Percentiles rank a stretch among this genome's conserved stretches.
Evolutionary conservation across 92 coral and sea anemone genomes (phyloP).

Genomic region (Bergia puertoricense): DNA sequence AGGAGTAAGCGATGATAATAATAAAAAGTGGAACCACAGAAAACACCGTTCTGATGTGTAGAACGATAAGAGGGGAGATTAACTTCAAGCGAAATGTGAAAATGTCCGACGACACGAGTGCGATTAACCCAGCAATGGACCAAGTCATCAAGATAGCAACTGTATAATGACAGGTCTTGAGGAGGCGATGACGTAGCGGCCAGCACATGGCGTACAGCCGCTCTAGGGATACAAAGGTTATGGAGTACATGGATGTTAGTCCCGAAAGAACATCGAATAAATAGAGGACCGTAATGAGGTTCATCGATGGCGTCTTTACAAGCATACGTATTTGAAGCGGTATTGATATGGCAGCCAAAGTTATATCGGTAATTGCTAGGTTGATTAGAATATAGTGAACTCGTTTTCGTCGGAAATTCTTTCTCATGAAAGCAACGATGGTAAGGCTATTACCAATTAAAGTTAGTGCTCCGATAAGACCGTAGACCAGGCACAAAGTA

Average conservation of each 20-base stretch:
- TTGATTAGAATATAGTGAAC: conserved; percentile 28
- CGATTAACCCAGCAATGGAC: not conserved
- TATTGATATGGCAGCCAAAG: not conserved
- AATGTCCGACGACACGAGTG: not conserved
- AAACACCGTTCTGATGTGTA: conserved; percentile 15
- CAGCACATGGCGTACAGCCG: conserved; percentile 12
- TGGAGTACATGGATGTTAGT: conserved; percentile 27
- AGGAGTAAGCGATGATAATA: not conserved
- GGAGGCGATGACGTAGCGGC: conserved; percentile 21
- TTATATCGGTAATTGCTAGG: conserved; percentile 19
- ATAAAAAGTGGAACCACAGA: not conserved
- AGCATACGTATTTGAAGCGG: not conserved
- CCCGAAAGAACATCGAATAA: conserved; percentile 10
- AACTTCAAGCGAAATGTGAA: not conserved
- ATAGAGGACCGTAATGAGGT: not conserved
- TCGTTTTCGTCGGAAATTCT: conserved; percentile 23
- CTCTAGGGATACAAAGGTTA: conserved; percentile 21
- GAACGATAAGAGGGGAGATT: not conserved
- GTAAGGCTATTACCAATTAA: conserved; percentile 24
- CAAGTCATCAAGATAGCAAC: not conserved
- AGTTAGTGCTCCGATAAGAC: conserved; percentile 5
- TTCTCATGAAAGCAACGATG: conserved; percentile 11
- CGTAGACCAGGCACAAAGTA: not conserved
- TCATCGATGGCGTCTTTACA: not conserved
- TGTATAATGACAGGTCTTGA: not conserved